These are phyloP conservation scores for Danionella cerebrum DNA, from an alignment of 2,113 vertebrate genomes.

Conservation along the genomic window DNA sequence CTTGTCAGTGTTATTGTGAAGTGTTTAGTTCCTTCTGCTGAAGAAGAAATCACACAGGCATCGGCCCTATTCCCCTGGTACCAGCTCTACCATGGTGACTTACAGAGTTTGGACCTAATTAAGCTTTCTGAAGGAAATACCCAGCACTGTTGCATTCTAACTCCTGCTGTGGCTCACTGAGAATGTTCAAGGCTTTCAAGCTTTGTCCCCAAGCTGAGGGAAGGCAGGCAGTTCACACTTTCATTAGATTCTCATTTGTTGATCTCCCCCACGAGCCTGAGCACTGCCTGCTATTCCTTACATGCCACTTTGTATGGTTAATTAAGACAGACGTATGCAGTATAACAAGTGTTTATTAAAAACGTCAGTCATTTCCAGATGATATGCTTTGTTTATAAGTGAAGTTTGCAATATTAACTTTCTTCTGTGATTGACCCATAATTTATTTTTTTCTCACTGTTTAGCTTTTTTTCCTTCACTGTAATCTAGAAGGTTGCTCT, in stretches of 20 bases:
- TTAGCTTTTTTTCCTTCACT: not conserved
- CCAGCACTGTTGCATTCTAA: slow-evolving; percentile 32
- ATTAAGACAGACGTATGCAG: slow-evolving; percentile 36
- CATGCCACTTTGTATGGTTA: slow-evolving; percentile 33
- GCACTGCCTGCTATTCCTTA: slow-evolving; percentile 22
- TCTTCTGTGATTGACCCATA: not conserved
- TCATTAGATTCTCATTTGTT: slow-evolving; percentile 44
- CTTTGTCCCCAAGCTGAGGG: slow-evolving; percentile 12
- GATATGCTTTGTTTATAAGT: not conserved
- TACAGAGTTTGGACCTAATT: slow-evolving; percentile 40
- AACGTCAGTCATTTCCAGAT: not conserved
- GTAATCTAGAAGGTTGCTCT: too few relatives aligned
- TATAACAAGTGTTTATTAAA: slow-evolving; percentile 30
- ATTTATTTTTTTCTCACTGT: not conserved
- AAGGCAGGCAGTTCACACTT: slow-evolving; percentile 21
- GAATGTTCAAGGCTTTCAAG: slow-evolving; percentile 2
- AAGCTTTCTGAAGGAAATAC: slow-evolving; percentile 42
- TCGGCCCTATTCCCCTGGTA: slow-evolving; percentile 13
- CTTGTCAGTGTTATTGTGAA: not conserved
- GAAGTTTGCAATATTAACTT: not conserved
- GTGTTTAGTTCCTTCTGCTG: not conserved
- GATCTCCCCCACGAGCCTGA: slow-evolving; percentile 31
- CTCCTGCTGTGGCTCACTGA: slow-evolving; percentile 25
- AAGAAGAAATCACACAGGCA: slow-evolving; percentile 14
- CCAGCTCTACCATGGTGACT: slow-evolving; percentile 22